A percentile compares a stretch with the other conserved stretches of the same genome.
phyloP scores from a whole-genome alignment of 2,797 vertebrate species.

The Dryobates pubescens region DNA sequence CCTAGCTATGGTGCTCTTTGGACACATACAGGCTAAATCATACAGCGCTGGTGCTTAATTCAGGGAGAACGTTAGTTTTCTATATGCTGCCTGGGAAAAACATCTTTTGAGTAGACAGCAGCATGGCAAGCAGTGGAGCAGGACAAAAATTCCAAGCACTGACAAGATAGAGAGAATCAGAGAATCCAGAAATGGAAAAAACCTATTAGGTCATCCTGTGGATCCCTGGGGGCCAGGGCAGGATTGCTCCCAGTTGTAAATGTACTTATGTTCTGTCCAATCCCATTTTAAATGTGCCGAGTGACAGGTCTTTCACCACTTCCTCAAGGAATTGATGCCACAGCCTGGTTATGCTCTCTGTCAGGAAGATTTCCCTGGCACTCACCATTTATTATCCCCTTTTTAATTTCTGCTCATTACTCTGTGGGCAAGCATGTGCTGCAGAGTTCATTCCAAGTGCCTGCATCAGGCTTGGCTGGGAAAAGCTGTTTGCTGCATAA shows the following conservation, averaged over 20 bases:
- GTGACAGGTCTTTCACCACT: constrained; percentile 37
- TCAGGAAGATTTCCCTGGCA: constrained; percentile 5
- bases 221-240: constrained; percentile 23
- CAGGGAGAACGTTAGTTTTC: neutral
- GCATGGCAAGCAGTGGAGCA: constrained; percentile 41
- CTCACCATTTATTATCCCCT: neutral
- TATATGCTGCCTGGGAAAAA: constrained; percentile 4
- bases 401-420: constrained; percentile 28
- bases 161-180: constrained; percentile 38
- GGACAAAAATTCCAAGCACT: constrained; percentile 1
- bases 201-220: constrained; percentile 20
- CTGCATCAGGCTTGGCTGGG: neutral
- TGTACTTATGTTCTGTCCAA: constrained; percentile 43
- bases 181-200: constrained; percentile 35
- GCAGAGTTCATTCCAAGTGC: neutral
- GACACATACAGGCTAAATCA: neutral
- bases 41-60: neutral
- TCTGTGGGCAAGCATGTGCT: neutral
- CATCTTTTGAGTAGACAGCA: constrained; percentile 39
- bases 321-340: constrained; percentile 49
- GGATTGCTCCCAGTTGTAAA: constrained; percentile 38
- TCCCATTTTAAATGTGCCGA: constrained; percentile 27
- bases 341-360: constrained; percentile 4
- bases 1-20: neutral
- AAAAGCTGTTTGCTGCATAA: neutral